Conservation (phyloP, 1,140 invertebrate species). For the Brachionus asplanchnoidis region DNA sequence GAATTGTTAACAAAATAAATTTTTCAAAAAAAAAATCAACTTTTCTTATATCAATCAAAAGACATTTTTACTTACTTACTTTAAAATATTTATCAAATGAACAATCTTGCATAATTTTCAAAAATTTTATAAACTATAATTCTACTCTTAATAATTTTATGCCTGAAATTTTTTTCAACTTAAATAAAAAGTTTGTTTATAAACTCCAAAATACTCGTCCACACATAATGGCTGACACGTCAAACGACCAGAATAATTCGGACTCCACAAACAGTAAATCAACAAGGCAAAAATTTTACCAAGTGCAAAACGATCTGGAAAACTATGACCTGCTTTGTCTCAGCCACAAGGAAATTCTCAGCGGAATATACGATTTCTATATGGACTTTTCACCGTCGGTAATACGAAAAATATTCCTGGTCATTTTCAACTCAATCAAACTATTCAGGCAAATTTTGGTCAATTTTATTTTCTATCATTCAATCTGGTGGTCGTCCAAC, state of each 20-base stretch:
- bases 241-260: background rate
- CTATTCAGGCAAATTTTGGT: background rate
- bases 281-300: conserved; percentile 10
- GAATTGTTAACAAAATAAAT: background rate
- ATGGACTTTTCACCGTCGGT: conserved; percentile 10
- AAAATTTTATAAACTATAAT: background rate
- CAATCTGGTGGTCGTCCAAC: conserved; percentile 13
- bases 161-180: background rate
- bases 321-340: background rate
- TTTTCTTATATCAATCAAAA: background rate
- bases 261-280: background rate
- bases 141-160: background rate
- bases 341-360: background rate
- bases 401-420: background rate
- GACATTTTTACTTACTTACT: conserved; percentile 8
- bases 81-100: background rate
- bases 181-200: background rate
- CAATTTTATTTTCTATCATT: conserved; percentile 17
- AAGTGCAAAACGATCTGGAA: background rate
- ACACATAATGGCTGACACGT: background rate
- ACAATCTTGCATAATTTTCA: conserved; percentile 2
- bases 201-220: background rate
- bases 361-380: conserved; percentile 5
- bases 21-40: background rate
- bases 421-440: background rate